Evolutionary conservation across 2,888 invertebrate species (phyloP), one percentile per base, ranked within the genome.

Genomic region (Andrena chrysosceles): DNA sequence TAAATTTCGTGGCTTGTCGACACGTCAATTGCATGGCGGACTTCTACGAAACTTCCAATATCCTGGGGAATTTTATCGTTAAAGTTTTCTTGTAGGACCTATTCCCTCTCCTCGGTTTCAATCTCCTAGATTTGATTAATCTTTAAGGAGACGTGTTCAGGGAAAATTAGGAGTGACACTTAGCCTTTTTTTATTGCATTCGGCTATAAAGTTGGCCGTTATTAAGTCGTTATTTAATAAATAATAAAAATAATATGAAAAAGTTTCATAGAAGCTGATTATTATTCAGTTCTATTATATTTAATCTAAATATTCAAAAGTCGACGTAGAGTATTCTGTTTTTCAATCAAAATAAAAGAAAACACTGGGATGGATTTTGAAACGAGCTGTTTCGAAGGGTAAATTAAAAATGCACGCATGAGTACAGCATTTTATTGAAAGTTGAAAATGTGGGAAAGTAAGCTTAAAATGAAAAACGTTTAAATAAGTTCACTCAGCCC

Each of bases 361-460:
- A 42, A 42, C n/a, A 49, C n/a, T 29, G 33, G 0, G 33, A 23
- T 35, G 33, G 23, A 16, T 54, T 26, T 33, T 16, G 5, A n/a
- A n/a, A 63, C 52, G 42, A 35, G 52, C 8, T n/a, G n/a, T 16
- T 3, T 26, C 8, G 2, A 20, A 16, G n/a, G 10, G 35, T 26
- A 64, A 48, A 66, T 56, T 66, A 66, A 66, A 66, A 63, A 35
- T 10, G 6, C 49, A 26, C 31, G 23, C 23, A 5, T 59, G 48
- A 16, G 8, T 49, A n/a, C 26, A 68, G 31, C 48, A 13, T 60
- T 49, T 33, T 48, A 60, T 52, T 16, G 74, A 49, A 59, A 59
- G 20, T 20, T 31, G 72, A 16, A 48, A 59, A 33, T 10, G 1
- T n/a, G 10, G 3, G 16, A 7, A 29, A 49, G 48, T 59, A 67